These are phyloP conservation scores for Oreochromis grahami DNA, from an alignment of 2,797 vertebrate genomes.

Conservation along the genomic window DNA sequence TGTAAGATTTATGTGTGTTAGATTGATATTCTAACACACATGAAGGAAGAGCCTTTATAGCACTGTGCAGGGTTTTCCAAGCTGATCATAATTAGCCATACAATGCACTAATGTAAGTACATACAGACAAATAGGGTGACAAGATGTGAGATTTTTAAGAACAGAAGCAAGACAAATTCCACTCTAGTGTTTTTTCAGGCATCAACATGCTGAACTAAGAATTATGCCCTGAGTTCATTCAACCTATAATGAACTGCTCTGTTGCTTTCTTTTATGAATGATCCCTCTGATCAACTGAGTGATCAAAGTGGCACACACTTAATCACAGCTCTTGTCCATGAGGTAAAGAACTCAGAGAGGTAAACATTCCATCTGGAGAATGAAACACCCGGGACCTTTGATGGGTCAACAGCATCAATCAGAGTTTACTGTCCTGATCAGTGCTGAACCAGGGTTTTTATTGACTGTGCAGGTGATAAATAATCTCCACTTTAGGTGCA, in stretches of 20 bases:
- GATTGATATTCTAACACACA: background rate
- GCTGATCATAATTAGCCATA: background rate
- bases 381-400: conserved; percentile 25
- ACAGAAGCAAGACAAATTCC: background rate
- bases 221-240: background rate
- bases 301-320: conserved; percentile 4
- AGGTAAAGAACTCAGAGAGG: background rate
- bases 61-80: background rate
- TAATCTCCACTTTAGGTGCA: conserved; percentile 14
- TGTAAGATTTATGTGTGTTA: background rate
- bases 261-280: background rate
- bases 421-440: conserved; percentile 56
- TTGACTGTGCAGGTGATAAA: conserved; percentile 63
- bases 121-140: background rate
- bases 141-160: background rate
- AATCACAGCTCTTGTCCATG: conserved; percentile 14
- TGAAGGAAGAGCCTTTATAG: background rate
- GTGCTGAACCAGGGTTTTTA: conserved; percentile 51
- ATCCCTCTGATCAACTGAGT: background rate
- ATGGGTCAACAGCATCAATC: conserved; percentile 54
- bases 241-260: background rate
- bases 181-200: background rate
- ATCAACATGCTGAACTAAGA: background rate
- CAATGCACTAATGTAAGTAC: background rate
- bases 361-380: conserved; percentile 19